phyloP scores from a whole-genome alignment of 2,113 vertebrate genomes.

The Ciconia maguari region DNA sequence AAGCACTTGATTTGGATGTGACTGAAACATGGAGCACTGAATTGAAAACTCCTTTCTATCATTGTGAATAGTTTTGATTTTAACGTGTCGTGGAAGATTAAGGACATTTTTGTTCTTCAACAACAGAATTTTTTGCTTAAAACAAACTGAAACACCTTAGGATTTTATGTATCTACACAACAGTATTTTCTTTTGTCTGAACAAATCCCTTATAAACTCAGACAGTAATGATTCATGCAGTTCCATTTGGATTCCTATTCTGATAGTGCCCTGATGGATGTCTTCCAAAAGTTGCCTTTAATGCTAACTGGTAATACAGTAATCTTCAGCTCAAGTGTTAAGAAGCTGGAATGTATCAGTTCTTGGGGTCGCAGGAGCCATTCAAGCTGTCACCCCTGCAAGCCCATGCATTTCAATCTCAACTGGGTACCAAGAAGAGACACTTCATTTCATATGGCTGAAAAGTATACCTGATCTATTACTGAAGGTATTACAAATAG shows the following conservation, averaged over 20 bases:
- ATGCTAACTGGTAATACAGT: not conserved
- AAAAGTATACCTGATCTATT: not conserved
- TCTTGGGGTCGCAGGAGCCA: not conserved
- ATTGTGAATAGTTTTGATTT: conserved; percentile 1
- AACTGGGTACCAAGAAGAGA: not conserved
- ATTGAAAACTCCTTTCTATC: not conserved
- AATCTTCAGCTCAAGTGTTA: not conserved
- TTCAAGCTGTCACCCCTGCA: not conserved
- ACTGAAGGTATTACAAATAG: not conserved
- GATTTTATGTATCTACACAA: not conserved
- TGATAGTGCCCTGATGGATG: not conserved
- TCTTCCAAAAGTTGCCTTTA: not conserved
- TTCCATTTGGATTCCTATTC: not conserved
- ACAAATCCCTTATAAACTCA: not conserved
- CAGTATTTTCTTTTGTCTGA: not conserved
- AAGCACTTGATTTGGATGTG: not conserved
- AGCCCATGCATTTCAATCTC: not conserved
- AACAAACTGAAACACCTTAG: not conserved
- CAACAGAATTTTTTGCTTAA: not conserved
- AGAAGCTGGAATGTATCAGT: not conserved
- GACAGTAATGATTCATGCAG: not conserved
- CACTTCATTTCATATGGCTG: not conserved
- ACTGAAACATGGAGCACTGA: not conserved
- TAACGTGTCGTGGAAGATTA: not conserved
- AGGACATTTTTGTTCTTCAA: not conserved